These are phyloP conservation scores for Acanthis flammea DNA, from an alignment of 2,797 vertebrate genomes.

Conservation along the genomic window DNA sequence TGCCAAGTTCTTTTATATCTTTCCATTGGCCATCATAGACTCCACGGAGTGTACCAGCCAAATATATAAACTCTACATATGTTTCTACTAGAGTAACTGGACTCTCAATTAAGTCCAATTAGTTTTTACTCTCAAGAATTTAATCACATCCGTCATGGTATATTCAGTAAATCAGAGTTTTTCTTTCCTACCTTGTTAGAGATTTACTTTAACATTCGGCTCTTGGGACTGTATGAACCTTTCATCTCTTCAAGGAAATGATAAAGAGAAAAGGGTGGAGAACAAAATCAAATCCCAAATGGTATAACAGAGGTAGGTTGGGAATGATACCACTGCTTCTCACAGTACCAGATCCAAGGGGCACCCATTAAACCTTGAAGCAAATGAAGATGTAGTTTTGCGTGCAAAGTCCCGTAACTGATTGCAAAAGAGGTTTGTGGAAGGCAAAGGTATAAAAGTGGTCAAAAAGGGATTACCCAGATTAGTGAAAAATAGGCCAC, in stretches of 20 bases:
- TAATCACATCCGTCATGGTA: slow-evolving; percentile 48
- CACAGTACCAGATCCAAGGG: background rate
- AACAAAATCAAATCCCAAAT: background rate
- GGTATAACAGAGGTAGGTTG: background rate
- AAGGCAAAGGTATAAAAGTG: slow-evolving; percentile 47
- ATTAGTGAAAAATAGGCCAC: slow-evolving; percentile 46
- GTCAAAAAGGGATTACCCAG: slow-evolving; percentile 42
- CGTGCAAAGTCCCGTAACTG: background rate
- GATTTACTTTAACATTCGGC: slow-evolving; percentile 1
- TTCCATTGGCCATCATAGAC: slow-evolving; percentile 11
- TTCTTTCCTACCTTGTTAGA: slow-evolving; percentile 10
- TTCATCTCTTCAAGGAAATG: slow-evolving; percentile 2
- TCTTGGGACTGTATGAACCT: slow-evolving; percentile 1
- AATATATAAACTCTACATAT: slow-evolving; percentile 63
- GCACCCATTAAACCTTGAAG: background rate
- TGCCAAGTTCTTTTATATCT: slow-evolving; percentile 33
- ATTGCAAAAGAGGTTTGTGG: background rate
- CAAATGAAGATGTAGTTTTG: background rate
- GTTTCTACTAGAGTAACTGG: slow-evolving; percentile 65
- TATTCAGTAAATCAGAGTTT: slow-evolving; percentile 56
- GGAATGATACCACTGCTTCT: background rate
- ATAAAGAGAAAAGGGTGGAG: background rate
- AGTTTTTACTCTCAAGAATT: slow-evolving; percentile 66
- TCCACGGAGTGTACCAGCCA: slow-evolving; percentile 54
- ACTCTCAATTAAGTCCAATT: slow-evolving; percentile 68